Conservation (phyloP, 2,888 invertebrate species). For the Eupsilia transversa region DNA sequence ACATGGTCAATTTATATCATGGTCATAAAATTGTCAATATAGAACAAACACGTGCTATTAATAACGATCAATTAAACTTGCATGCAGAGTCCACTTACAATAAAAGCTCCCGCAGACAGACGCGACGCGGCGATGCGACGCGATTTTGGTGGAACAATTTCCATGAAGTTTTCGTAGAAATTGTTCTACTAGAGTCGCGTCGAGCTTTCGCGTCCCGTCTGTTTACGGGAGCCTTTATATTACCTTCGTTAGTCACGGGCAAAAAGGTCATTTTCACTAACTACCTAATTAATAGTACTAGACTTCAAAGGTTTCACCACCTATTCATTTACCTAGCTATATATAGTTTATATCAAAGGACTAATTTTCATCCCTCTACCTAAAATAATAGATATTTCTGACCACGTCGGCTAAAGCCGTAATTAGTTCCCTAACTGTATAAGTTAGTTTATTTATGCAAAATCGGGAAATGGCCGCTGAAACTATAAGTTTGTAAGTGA, state of each 20-base stretch:
- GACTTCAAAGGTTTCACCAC: not conserved
- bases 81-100: constrained; percentile 23
- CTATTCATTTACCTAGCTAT: constrained; percentile 6
- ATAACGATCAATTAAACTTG: constrained; percentile 37
- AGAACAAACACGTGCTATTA: constrained; percentile 26
- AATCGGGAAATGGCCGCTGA: constrained; percentile 30
- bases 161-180: no score
- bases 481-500: constrained; percentile 41
- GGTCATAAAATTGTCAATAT: constrained; percentile 32
- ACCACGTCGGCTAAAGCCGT: constrained; percentile 23
- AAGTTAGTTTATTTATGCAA: constrained; percentile 53
- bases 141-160: no score
- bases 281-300: not conserved
- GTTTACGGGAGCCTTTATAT: not conserved
- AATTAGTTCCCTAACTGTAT: constrained; percentile 54
- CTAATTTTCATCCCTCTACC: not conserved
- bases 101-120: not conserved
- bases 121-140: no score
- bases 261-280: not conserved
- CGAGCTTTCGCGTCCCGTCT: no score
- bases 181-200: no score
- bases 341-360: no score
- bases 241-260: not conserved
- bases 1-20: constrained; percentile 20
- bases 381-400: constrained; percentile 14